phyloP scores from a whole-genome alignment of 2,797 vertebrate species.

The Coendou prehensilis region DNA sequence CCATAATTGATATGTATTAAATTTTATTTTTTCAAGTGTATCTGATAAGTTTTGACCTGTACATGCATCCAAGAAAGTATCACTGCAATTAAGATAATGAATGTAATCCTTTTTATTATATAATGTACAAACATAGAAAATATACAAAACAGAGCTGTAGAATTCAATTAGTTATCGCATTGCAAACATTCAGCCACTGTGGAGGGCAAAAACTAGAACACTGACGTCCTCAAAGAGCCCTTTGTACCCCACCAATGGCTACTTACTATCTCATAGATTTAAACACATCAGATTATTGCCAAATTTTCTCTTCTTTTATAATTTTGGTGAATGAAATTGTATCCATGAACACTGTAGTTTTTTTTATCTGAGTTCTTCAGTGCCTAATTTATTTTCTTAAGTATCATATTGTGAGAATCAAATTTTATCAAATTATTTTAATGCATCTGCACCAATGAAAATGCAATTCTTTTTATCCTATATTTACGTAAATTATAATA shows the following conservation, averaged over 20 bases:
- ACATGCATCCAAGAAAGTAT: background rate
- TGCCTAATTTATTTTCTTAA: background rate
- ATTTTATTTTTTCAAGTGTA: background rate
- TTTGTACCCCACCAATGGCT: background rate
- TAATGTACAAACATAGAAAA: constrained; percentile 2
- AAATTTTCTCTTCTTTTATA: background rate
- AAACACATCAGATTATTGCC: background rate
- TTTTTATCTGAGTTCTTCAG: background rate
- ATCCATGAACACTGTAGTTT: background rate
- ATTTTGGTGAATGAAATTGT: background rate
- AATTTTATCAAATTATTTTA: constrained; percentile 11
- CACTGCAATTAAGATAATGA: background rate
- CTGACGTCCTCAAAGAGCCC: accelerated
- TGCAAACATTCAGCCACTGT: background rate
- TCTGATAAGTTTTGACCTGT: background rate
- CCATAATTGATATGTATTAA: background rate
- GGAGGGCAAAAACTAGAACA: background rate
- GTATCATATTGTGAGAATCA: background rate
- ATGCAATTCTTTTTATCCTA: background rate
- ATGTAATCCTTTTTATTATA: background rate
- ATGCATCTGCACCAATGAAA: background rate
- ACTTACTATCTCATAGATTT: background rate
- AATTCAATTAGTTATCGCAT: constrained; percentile 1
- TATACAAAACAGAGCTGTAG: background rate
- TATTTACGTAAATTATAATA: background rate